A percentile compares a stretch with the other conserved stretches of the same genome.
phyloP scores from a whole-genome alignment of 2,888 invertebrate species.

The Cerceris ruficornis region DNA sequence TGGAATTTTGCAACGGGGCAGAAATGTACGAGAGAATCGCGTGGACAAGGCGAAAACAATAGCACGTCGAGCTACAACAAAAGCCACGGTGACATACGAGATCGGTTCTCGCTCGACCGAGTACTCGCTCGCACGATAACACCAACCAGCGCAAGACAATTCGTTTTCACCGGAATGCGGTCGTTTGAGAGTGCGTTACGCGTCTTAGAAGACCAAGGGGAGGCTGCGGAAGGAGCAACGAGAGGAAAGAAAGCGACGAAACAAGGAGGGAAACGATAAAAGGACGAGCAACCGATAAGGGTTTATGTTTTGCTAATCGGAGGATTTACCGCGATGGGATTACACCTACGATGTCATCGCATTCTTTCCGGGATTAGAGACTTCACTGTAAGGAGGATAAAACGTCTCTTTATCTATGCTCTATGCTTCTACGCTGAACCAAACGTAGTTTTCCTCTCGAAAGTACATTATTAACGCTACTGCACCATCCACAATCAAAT shows the following conservation, averaged over 20 bases:
- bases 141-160: conserved; percentile 59
- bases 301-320: conserved; percentile 51
- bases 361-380: neutral
- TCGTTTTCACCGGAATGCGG: conserved; percentile 66
- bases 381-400: neutral
- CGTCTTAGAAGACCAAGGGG: conserved; percentile 7
- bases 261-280: neutral
- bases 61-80: conserved; percentile 69
- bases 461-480: too few relatives aligned
- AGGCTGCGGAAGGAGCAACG: too few relatives aligned
- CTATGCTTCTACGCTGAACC: too few relatives aligned
- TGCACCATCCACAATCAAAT: too few relatives aligned
- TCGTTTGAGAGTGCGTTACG: conserved; percentile 39
- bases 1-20: conserved; percentile 19
- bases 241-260: neutral
- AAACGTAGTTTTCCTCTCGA: too few relatives aligned
- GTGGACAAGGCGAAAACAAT: conserved; percentile 73
- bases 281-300: conserved; percentile 31
- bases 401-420: too few relatives aligned
- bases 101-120: conserved; percentile 58
- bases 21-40: conserved; percentile 58
- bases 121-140: conserved; percentile 58
- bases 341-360: conserved; percentile 45
- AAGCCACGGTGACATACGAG: conserved; percentile 71
- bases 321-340: conserved; percentile 27